phyloP scores from a whole-genome alignment of 2,888 invertebrate genomes.

The Perdita meconis region DNA sequence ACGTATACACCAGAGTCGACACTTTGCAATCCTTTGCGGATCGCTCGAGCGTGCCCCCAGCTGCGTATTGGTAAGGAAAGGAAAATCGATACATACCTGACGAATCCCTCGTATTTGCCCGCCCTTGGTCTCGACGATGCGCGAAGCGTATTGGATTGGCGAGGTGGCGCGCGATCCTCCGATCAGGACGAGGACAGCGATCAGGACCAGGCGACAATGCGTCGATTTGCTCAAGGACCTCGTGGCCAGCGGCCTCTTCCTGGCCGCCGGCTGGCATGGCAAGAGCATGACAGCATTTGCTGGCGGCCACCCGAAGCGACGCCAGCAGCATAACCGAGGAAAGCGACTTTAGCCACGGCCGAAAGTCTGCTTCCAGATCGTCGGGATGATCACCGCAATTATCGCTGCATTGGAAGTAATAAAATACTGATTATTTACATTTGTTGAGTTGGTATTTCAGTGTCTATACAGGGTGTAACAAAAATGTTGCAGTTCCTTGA shows the following conservation, averaged over 20 bases:
- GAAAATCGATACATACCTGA: slow-evolving; percentile 74
- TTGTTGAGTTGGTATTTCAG: too few relatives aligned
- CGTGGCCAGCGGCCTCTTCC: slow-evolving; percentile 80
- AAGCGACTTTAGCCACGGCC: slow-evolving; percentile 61
- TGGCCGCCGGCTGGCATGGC: slow-evolving; percentile 82
- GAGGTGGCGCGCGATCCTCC: slow-evolving; percentile 67
- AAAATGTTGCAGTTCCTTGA: too few relatives aligned
- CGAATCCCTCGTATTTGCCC: slow-evolving; percentile 82
- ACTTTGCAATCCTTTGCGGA: too few relatives aligned
- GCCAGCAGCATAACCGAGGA: slow-evolving; percentile 70
- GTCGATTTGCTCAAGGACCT: slow-evolving; percentile 61
- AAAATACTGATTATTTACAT: neutral
- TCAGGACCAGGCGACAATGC: slow-evolving; percentile 62
- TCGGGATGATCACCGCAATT: slow-evolving; percentile 17
- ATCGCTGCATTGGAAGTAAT: neutral
- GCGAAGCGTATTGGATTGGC: slow-evolving; percentile 89
- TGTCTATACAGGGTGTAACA: too few relatives aligned
- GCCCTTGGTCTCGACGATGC: slow-evolving; percentile 91
- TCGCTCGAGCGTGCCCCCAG: too few relatives aligned
- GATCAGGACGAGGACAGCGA: slow-evolving; percentile 62
- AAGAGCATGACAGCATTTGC: slow-evolving; percentile 83
- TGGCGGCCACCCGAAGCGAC: slow-evolving; percentile 77
- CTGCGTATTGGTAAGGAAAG: neutral
- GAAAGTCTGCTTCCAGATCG: slow-evolving; percentile 43
- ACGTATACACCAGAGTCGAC: too few relatives aligned